These are phyloP conservation scores for Monopis laevigella DNA, from an alignment of 2,888 invertebrate genomes.

Conservation along the genomic window DNA sequence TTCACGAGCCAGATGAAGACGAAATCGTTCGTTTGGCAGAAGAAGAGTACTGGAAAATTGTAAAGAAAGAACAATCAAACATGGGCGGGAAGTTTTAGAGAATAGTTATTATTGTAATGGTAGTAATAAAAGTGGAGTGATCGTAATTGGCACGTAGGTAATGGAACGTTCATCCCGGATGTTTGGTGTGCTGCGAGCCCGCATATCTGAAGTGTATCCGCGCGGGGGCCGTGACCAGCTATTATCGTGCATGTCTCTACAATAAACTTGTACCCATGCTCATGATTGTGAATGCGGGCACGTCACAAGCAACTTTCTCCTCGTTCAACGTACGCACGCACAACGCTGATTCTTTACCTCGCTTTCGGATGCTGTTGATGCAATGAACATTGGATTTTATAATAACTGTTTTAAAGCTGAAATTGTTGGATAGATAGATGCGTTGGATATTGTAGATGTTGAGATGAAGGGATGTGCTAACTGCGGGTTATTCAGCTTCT, in stretches of 20 bases:
- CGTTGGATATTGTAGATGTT: too few species aligned
- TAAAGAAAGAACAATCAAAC: slow-evolving; percentile 47
- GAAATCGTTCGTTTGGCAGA: slow-evolving; percentile 31
- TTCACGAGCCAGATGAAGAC: slow-evolving; percentile 28
- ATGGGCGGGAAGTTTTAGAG: slow-evolving; percentile 33
- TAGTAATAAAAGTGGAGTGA: slow-evolving; percentile 1
- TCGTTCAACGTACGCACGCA: slow-evolving; percentile 6
- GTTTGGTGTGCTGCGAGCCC: slow-evolving; percentile 25
- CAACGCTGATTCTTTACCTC: slow-evolving; percentile 4
- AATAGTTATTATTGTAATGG: slow-evolving; percentile 15
- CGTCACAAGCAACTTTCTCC: slow-evolving; percentile 10
- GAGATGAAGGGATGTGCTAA: not conserved
- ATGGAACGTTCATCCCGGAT: slow-evolving; percentile 31
- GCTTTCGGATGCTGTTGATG: not conserved
- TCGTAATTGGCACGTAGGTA: slow-evolving; percentile 1
- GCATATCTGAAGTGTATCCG: slow-evolving; percentile 7
- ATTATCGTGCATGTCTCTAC: slow-evolving; percentile 13
- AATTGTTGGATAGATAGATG: too few species aligned
- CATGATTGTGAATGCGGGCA: slow-evolving; percentile 8
- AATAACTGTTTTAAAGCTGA: too few species aligned
- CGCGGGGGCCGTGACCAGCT: slow-evolving; percentile 15
- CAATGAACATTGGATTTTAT: not conserved
- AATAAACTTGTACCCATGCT: not conserved
- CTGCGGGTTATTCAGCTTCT: not conserved
- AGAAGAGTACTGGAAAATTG: slow-evolving; percentile 59